phyloP scores from a whole-genome alignment of 2,113 vertebrate species.

The Vimba vimba region DNA sequence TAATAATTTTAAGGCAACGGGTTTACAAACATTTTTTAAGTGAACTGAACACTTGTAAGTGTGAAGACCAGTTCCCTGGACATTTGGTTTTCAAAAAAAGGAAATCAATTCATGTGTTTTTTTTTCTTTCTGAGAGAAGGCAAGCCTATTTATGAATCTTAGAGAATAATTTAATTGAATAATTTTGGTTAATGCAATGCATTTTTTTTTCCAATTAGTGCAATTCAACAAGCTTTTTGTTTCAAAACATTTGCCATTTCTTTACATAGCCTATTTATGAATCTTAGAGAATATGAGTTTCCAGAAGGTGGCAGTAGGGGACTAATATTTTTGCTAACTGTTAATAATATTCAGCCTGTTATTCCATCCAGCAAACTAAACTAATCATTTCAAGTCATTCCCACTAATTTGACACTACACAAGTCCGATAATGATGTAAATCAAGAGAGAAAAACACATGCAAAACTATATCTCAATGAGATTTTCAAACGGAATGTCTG shows the following conservation, averaged over 20 bases:
- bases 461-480: neutral
- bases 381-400: too few relatives aligned
- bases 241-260: too few relatives aligned
- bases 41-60: neutral
- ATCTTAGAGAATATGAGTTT: neutral
- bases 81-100: neutral
- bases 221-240: too few relatives aligned
- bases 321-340: neutral
- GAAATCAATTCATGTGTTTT: neutral
- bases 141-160: neutral
- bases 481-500: neutral
- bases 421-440: neutral
- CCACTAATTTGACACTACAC: neutral
- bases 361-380: neutral
- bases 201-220: too few relatives aligned
- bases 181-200: too few relatives aligned
- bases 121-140: neutral
- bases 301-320: slow-evolving; percentile 66
- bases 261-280: neutral
- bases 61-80: neutral
- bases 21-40: too few relatives aligned
- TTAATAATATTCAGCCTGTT: neutral
- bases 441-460: neutral
- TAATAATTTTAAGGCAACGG: too few relatives aligned
- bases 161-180: neutral